Base-by-base conservation (phyloP, 1,140 invertebrate species). In the Triops longicaudatus region DNA sequence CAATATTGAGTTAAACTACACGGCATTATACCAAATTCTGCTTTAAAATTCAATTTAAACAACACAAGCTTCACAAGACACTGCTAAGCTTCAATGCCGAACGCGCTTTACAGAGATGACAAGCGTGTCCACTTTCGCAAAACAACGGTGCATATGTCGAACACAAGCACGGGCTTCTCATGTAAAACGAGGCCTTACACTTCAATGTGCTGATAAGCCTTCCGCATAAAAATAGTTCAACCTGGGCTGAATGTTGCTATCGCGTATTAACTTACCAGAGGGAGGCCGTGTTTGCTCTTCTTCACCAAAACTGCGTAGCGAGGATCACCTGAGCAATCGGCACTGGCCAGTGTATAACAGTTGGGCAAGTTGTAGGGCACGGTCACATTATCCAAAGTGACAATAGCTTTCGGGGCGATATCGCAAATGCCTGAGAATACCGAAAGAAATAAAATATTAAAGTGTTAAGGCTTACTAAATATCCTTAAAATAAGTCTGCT, bases 251-350 rank as follows among this genome's bases (percentile, higher is more conserved):
- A 7, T 37, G 50, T 22, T 14, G 22, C 6, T 22, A 5, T 6
- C 50, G 22, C 1, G 6, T 6, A 63, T 14, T 6, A 63, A 63
- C 50, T 63, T 63, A 63, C 50, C 73, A 80, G 26, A 26, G 77
- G 79, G 10, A 76, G 72, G 12, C 31, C 27, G 9, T 28, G 31
- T 73, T 28, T 72, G 26, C 50, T 43, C 73, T 80, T 78, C 73
- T 80, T 80, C 27, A 76, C 75, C 14, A 80, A 79, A 42, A 80
- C 79, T 14, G 80, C 80, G 72, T 79, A 80, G 11, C 63, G 76
- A 1, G 80, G 80, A 17, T 76, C 41, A 17, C 50, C 42, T 1
- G 50, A 74, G 41, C 80, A 80, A 74, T 80, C 77, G 5, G 77
- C 80, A 26, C 73, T 76, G 71, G 77, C 78, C 14, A 80, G 73